phyloP scores from a whole-genome alignment of 2,888 invertebrate genomes.

The Scaptomyza polygonia region DNA sequence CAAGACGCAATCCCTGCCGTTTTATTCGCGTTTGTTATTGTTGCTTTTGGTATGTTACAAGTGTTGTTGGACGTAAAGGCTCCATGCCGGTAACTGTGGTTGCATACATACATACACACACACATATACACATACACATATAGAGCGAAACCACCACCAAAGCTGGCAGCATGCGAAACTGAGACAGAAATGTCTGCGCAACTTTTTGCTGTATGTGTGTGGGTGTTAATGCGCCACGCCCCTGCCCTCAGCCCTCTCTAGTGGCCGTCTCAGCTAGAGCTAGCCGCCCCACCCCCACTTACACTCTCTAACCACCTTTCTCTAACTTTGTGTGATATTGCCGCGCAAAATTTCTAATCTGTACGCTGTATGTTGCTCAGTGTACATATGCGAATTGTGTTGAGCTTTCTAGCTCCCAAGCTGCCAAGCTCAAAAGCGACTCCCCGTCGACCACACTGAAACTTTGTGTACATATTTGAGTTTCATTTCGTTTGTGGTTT shows the following conservation, averaged over 20 bases:
- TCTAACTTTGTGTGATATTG: slow-evolving; percentile 50
- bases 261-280: slow-evolving; percentile 37
- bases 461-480: slow-evolving; percentile 78
- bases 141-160: slow-evolving; percentile 64
- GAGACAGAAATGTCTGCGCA: slow-evolving; percentile 55
- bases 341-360: slow-evolving; percentile 75
- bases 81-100: slow-evolving; percentile 65
- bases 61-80: slow-evolving; percentile 38
- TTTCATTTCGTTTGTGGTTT: slow-evolving; percentile 77
- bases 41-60: slow-evolving; percentile 29
- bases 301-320: slow-evolving; percentile 24
- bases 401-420: slow-evolving; percentile 29
- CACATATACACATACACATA: not conserved
- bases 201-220: slow-evolving; percentile 45
- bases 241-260: slow-evolving; percentile 46
- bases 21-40: slow-evolving; percentile 19
- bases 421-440: slow-evolving; percentile 14
- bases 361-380: slow-evolving; percentile 5
- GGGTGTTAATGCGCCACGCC: slow-evolving; percentile 72
- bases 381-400: slow-evolving; percentile 52
- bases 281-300: not conserved
- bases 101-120: slow-evolving; percentile 35
- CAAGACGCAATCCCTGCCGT: slow-evolving; percentile 47
- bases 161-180: slow-evolving; percentile 27
- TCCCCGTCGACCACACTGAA: slow-evolving; percentile 56